phyloP scores from a whole-genome alignment of 92 coral and sea anemone species.

The Palythoa grandiflora region DNA sequence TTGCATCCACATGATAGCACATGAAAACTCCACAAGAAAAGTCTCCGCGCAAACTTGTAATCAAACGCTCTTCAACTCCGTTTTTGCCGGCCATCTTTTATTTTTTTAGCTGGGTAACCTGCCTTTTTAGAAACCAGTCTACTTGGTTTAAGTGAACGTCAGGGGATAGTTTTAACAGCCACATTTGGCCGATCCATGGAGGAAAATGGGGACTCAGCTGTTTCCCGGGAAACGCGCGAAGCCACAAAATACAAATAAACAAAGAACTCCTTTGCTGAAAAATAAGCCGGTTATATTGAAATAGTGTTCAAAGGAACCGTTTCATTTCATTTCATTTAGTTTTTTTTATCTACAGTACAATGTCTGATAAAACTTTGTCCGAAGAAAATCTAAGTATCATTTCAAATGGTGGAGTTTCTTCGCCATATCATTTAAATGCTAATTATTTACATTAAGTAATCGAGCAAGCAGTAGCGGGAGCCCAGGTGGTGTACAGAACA shows the following conservation, averaged over 20 bases:
- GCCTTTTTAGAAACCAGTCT: neutral
- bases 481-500: conserved; percentile 27
- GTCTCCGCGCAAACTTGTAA: neutral
- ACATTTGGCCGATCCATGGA: neutral
- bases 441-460: conserved; percentile 23
- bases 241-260: neutral
- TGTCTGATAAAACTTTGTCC: neutral
- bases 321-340: neutral
- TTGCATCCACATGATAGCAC: neutral
- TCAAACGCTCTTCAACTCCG: neutral
- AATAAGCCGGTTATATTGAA: neutral
- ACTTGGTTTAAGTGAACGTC: neutral
- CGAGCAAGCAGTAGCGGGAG: conserved; percentile 40
- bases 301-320: neutral
- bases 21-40: neutral
- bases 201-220: neutral
- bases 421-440: neutral
- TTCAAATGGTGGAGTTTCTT: conserved; percentile 45
- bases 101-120: neutral
- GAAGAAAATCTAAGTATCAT: conserved; percentile 28
- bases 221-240: neutral
- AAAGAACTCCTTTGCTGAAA: neutral
- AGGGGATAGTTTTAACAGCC: neutral
- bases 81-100: neutral
- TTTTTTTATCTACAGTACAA: neutral